Conservation (phyloP, 2,797 vertebrate species). For the Emys orbicularis region DNA sequence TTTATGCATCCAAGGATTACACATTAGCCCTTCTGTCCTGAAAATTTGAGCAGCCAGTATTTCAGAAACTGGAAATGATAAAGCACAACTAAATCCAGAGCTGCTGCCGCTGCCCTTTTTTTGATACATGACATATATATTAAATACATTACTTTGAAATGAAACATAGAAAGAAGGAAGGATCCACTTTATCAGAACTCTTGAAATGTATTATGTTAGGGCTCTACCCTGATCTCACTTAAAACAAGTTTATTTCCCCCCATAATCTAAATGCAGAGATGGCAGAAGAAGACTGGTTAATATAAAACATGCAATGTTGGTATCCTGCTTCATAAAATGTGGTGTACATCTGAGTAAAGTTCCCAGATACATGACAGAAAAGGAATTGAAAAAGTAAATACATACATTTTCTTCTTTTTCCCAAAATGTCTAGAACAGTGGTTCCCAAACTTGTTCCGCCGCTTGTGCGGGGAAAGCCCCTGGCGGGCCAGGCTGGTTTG, state of each 20-base stretch:
- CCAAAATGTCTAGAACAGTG: background rate
- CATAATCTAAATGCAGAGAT: background rate
- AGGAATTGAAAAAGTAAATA: constrained; percentile 31
- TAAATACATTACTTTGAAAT: background rate
- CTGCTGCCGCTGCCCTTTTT: background rate
- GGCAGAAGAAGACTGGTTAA: background rate
- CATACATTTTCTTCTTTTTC: background rate
- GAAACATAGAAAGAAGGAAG: background rate
- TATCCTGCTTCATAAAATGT: background rate
- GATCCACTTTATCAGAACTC: background rate
- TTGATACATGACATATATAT: accelerated
- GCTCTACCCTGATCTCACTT: background rate
- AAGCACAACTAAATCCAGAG: background rate
- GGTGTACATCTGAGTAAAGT: background rate
- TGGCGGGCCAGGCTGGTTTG: too few species aligned
- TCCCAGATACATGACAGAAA: constrained; percentile 27
- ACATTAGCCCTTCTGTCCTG: background rate
- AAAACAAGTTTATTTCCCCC: background rate
- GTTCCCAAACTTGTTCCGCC: too few species aligned
- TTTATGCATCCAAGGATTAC: background rate
- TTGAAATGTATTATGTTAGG: background rate
- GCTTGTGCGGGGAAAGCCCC: too few species aligned
- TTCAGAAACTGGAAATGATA: constrained; percentile 36
- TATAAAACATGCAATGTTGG: background rate
- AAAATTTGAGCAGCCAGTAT: background rate